Evolutionary conservation across 2,113 vertebrate genomes (phyloP), one percentile per base, ranked within the genome.

Genomic region (Ptychochromis oligacanthus): DNA sequence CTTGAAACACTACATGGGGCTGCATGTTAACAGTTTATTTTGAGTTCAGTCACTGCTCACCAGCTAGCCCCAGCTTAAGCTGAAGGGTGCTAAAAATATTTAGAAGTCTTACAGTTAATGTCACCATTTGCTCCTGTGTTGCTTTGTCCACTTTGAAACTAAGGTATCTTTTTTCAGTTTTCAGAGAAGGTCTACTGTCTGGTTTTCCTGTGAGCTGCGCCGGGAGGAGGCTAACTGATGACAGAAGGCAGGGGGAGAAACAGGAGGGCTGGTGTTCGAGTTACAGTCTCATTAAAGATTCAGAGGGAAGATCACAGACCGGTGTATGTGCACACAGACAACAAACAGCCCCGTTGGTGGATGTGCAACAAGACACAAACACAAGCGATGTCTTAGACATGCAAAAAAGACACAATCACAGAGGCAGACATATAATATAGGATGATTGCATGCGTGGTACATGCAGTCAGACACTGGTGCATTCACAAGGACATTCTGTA

Each of bases 221-320:
- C 26, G 67, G 67, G 72, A 77, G 80, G 81, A 82, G 81, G 78
- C 67, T 43, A 67, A 88, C 85, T 24, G 86, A 78, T 77, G 88
- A 91, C 85, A 90, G 86, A 75, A 49, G 82, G 78, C 13, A 28
- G 70, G 17, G 74, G 49, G 28, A 77, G 72, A 85, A 77, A 81
- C 9, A 75, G 56, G 74, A 90, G 80, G 80, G 79, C 52, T 76
- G 22, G 65, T 12, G 84, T 88, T 94, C 86, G n/a, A 86, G 77
- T 95, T 93, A 92, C 93, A 91, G 81, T 7, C 87, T 92, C 93
- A 94, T 95, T 74, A 94, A 95, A 93, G 87, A 94, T 95, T 93
- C 93, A 95, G 82, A 57, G 75, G 72, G 81, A 49, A 36, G 88
- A 88, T 78, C 72, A 64, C 79, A 80, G 76, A 67, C 77, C 2